Evolutionary conservation across 2,888 invertebrate genomes (phyloP).

Genomic region (Hypomecis punctinalis): DNA sequence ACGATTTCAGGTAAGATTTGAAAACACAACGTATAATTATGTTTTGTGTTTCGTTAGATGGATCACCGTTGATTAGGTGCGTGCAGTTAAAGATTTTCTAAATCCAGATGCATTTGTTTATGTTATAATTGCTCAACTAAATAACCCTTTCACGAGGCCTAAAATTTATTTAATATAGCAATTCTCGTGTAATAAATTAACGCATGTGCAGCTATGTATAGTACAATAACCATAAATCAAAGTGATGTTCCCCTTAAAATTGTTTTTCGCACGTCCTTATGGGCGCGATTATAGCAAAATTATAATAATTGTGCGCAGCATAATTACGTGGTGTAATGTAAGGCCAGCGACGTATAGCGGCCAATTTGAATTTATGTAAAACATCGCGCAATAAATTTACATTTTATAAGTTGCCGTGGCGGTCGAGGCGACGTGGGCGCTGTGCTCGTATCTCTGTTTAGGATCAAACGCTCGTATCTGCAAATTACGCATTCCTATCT

Average conservation of each 20-base stretch:
- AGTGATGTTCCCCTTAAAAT: slow-evolving; percentile 71
- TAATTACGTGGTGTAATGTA: slow-evolving; percentile 81
- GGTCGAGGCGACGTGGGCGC: slow-evolving; percentile 64
- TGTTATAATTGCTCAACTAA: slow-evolving; percentile 73
- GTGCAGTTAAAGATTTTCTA: slow-evolving; percentile 63
- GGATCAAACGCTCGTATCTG: slow-evolving; percentile 70
- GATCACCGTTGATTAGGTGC: slow-evolving; percentile 80
- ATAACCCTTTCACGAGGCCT: slow-evolving; percentile 72
- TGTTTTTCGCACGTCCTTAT: slow-evolving; percentile 83
- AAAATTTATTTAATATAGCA: slow-evolving; percentile 51
- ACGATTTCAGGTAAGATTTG: slow-evolving; percentile 76
- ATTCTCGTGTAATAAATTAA: slow-evolving; percentile 60
- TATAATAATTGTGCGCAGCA: slow-evolving; percentile 81
- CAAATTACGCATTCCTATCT: slow-evolving; percentile 68
- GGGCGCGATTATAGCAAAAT: slow-evolving; percentile 81
- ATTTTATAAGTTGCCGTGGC: slow-evolving; percentile 78
- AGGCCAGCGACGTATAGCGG: slow-evolving; percentile 74
- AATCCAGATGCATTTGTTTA: slow-evolving; percentile 77
- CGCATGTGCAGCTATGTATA: slow-evolving; percentile 52
- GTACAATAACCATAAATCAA: slow-evolving; percentile 72
- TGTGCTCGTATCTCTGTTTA: slow-evolving; percentile 72
- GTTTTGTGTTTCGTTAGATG: slow-evolving; percentile 80
- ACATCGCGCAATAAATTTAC: slow-evolving; percentile 83
- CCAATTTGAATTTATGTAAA: slow-evolving; percentile 83
- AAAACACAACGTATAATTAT: slow-evolving; percentile 78